These are phyloP conservation scores for Chaetophractus vellerosus DNA, from an alignment of 2,797 vertebrate genomes.

Conservation along the genomic window DNA sequence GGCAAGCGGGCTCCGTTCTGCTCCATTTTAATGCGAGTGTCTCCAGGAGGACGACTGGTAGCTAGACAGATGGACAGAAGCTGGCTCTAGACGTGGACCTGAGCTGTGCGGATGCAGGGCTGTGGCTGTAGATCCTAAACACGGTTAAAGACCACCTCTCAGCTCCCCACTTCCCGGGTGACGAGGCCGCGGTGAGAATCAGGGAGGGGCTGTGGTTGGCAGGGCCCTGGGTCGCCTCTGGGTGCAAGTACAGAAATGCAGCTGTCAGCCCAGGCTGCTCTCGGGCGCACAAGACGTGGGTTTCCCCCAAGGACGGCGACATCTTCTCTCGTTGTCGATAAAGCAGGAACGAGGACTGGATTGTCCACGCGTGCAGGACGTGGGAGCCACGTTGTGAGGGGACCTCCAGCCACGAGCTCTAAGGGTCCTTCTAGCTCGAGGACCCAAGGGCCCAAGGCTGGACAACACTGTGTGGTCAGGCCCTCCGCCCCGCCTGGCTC, in stretches of 20 bases:
- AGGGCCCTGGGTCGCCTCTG: neutral
- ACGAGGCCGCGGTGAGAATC: neutral
- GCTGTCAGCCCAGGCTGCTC: neutral
- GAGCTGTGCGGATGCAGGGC: neutral
- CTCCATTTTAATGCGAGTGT: neutral
- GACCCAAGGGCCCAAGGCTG: neutral
- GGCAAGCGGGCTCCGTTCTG: neutral
- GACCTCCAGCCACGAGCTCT: fast-evolving
- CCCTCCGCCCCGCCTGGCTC: neutral
- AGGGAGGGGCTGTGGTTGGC: neutral
- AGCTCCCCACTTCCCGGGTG: neutral
- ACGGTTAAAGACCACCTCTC: neutral
- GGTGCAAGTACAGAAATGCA: neutral
- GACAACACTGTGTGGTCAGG: neutral
- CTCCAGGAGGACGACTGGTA: neutral
- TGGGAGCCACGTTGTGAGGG: neutral
- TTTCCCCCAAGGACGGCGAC: neutral
- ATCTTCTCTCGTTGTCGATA: neutral
- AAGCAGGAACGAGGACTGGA: neutral
- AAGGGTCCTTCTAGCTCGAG: neutral
- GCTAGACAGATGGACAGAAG: neutral
- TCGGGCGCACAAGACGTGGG: neutral
- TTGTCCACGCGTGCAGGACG: neutral
- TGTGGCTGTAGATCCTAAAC: neutral
- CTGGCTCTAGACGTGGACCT: neutral